Base-by-base conservation (phyloP, 2,797 vertebrate genomes). In the Polyboroides typus region DNA sequence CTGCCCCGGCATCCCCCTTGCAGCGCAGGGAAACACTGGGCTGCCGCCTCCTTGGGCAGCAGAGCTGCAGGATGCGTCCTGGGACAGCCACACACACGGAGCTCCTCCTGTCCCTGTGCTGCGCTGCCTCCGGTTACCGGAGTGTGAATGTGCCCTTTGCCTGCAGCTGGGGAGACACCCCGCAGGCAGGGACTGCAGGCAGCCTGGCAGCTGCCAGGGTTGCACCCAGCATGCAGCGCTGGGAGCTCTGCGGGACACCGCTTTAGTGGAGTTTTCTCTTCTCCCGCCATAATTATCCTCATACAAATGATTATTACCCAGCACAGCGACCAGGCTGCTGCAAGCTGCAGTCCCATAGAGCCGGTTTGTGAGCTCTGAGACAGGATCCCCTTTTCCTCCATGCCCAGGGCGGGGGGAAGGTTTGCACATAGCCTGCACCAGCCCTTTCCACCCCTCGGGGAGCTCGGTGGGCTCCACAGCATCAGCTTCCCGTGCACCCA, bases 211-310 rank as follows among this genome's bases (percentile, higher is more conserved):
- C 81, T 33, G 48, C 81, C 29, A 2, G 52, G 20, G 44, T 76
- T 94, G 76, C 56, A 55, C 63, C 75, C 82, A 78, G 82, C 34
- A 0, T n/a, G 74, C 55, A 10, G 53, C 6, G 0, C 81, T 26
- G n/a, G 91, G 80, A 93, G 90, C 92, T 83, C 92, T 71, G 92
- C 1, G 11, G 89, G 91, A 80, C 60, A 15, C 79, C 4, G 8
- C 92, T 94, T 80, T 20, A 38, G 52, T 66, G 73, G 73, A 90
- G 84, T 90, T 96, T 89, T 89, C 59, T 92, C 70, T 89, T 87
- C 86, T 89, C 50, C 50, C 10, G 11, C 78, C 8, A 1, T 76
- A 92, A 93, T 94, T 95, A 82, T 60, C 67, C 26, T 82, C 47
- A 23, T 50, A 66, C 52, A 75, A 81, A 78, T 6, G 36, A 50